A percentile compares a stretch with the other conserved stretches of the same genome.
These are phyloP conservation scores for Branchipolynoe longqiensis DNA, from an alignment of 2,888 invertebrate species.

Conservation along the genomic window DNA sequence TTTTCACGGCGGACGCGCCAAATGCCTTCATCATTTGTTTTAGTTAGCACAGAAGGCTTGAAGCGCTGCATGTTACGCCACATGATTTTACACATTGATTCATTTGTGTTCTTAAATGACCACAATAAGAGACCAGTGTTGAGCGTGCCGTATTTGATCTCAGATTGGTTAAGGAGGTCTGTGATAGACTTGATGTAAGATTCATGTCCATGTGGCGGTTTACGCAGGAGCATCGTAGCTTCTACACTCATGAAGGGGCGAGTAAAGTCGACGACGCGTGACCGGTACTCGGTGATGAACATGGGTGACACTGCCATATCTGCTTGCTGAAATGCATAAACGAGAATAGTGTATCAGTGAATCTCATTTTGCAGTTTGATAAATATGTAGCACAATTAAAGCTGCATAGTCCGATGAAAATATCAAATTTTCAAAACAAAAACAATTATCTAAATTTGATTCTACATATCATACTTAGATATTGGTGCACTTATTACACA, in stretches of 20 bases:
- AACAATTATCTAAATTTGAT: no score
- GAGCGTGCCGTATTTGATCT: slow-evolving; percentile 63
- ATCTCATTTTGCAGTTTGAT: no score
- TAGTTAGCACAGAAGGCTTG: slow-evolving; percentile 49
- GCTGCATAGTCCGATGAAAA: no score
- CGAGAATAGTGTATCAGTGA: no score
- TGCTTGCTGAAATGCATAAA: slow-evolving; percentile 61
- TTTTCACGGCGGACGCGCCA: slow-evolving; percentile 61
- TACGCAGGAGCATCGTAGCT: slow-evolving; percentile 61
- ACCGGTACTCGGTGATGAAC: slow-evolving; percentile 60
- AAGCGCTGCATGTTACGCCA: slow-evolving; percentile 62
- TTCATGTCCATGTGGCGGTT: slow-evolving; percentile 49
- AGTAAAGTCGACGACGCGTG: slow-evolving; percentile 63
- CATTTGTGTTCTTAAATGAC: slow-evolving; percentile 62
- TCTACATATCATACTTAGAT: no score
- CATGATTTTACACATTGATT: slow-evolving; percentile 50
- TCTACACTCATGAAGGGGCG: slow-evolving; percentile 60
- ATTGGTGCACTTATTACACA: no score
- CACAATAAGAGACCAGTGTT: slow-evolving; percentile 60
- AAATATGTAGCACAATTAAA: no score
- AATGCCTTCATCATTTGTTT: slow-evolving; percentile 65
- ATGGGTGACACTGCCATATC: slow-evolving; percentile 65
- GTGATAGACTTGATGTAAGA: slow-evolving; percentile 48
- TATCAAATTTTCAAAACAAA: no score
- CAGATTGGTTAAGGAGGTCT: slow-evolving; percentile 63